Base-by-base conservation (phyloP, 2,113 vertebrate genomes). In the Ariopsis seemanni region DNA sequence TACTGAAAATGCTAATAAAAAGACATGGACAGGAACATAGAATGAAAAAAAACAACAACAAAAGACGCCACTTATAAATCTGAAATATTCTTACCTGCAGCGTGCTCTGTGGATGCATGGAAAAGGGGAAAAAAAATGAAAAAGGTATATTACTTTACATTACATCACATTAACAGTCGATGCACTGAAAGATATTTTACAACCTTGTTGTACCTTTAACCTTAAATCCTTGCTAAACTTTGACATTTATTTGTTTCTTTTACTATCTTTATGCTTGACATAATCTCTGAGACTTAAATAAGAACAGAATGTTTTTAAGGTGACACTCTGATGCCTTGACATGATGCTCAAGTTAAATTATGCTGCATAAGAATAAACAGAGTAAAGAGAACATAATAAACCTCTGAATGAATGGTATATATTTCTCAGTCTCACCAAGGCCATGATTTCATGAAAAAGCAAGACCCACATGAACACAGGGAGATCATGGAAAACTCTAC, bases 11-110 rank as follows among this genome's bases (percentile, higher is more conserved):
- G 27, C 3, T 3, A 63, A 12, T 62, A 75, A 22, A 75, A 52
- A 9, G 25, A 75, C 25, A 17, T 10, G 57, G 57, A 34, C 52
- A 63, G 17, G 1, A 34, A n/a, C 11, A 20, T 11, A 57, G 2
- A 58, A 18, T 55, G 30, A 84, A 27, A 82, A 42, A 42, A 42
- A 42, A 4, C 42, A 4, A 42, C 42, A 42, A 42, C 42, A 42
- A 42, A 63, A 4, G 42, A 34, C 7, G 42, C 2, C n/a, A n/a
- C 27, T 69, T 55, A 4, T 60, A 8, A 86, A 83, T 62, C 5
- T 18, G 14, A 74, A 65, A 75, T 57, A 9, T 25, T 84, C 89
- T 90, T 90, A 90, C 89, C 89, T 86, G 85, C 55, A 90, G 62
- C 42, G 89, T 90, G 84, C 81, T 90, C 89, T 90, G 84, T 53